phyloP scores from a whole-genome alignment of 37 sponge, comb jelly and placozoan genomes.

The Chondrosia reniformis region DNA sequence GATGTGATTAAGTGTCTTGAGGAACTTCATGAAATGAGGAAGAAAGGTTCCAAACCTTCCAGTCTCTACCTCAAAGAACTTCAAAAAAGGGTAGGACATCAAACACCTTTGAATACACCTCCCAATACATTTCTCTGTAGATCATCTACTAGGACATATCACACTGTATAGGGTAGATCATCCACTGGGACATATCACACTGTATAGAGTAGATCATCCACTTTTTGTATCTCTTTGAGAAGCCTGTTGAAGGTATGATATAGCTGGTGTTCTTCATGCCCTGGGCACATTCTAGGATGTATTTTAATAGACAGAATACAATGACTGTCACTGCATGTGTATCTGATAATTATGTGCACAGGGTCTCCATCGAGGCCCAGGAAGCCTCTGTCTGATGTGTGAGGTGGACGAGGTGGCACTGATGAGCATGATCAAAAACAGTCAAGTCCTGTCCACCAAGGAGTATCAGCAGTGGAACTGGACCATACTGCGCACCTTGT shows the following conservation, averaged over 20 bases:
- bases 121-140: neutral
- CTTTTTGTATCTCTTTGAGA: too few relatives aligned
- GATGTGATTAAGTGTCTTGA: conserved; percentile 75
- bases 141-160: neutral
- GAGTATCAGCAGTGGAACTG: conserved; percentile 61
- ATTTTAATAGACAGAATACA: too few relatives aligned
- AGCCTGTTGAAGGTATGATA: too few relatives aligned
- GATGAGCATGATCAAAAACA: conserved; percentile 31
- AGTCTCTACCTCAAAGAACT: conserved; percentile 61
- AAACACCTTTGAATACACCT: neutral
- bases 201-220: neutral
- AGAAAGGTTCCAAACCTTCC: conserved; percentile 47
- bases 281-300: too few relatives aligned
- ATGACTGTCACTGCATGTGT: too few relatives aligned
- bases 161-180: neutral
- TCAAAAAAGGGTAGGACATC: conserved; percentile 44
- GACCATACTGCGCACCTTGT: conserved; percentile 39
- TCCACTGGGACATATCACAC: neutral
- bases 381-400: neutral
- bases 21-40: conserved; percentile 74
- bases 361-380: neutral
- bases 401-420: conserved; percentile 56
- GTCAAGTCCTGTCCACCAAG: conserved; percentile 41
- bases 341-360: too few relatives aligned
- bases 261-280: too few relatives aligned